Evolutionary conservation across 2,113 vertebrate species (phyloP).

Genomic region (Eonycteris spelaea): DNA sequence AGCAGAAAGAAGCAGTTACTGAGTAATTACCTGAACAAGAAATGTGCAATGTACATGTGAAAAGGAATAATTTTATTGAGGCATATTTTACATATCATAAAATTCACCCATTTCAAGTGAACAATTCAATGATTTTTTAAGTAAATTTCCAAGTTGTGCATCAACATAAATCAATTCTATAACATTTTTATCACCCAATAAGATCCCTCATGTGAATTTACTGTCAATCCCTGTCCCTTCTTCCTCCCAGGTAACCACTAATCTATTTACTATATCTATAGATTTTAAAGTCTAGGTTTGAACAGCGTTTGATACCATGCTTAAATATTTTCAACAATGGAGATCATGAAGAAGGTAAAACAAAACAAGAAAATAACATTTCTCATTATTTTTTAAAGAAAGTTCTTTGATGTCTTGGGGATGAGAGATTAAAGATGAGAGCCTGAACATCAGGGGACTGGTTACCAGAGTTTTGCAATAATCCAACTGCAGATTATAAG

Average conservation of each 20-base stretch:
- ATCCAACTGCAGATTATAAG: neutral
- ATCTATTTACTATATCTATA: neutral
- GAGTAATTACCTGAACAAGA: neutral
- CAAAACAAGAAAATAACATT: neutral
- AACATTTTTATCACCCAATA: neutral
- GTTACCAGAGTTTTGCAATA: neutral
- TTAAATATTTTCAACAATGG: neutral
- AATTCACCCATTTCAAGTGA: neutral
- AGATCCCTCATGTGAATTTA: neutral
- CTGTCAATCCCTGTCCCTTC: neutral
- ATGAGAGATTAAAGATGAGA: neutral
- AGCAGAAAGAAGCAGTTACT: neutral
- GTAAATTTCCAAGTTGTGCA: neutral
- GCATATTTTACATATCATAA: neutral
- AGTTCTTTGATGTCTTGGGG: neutral
- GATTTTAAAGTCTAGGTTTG: neutral
- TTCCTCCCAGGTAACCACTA: neutral
- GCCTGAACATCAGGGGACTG: neutral
- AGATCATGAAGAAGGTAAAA: neutral
- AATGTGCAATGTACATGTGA: neutral
- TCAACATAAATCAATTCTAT: neutral
- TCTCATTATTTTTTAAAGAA: neutral
- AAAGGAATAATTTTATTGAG: neutral
- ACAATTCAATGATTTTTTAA: neutral
- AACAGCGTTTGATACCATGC: neutral